Evolutionary conservation across 1,140 invertebrate genomes (phyloP).

Genomic region (Diorhabda carinulata): DNA sequence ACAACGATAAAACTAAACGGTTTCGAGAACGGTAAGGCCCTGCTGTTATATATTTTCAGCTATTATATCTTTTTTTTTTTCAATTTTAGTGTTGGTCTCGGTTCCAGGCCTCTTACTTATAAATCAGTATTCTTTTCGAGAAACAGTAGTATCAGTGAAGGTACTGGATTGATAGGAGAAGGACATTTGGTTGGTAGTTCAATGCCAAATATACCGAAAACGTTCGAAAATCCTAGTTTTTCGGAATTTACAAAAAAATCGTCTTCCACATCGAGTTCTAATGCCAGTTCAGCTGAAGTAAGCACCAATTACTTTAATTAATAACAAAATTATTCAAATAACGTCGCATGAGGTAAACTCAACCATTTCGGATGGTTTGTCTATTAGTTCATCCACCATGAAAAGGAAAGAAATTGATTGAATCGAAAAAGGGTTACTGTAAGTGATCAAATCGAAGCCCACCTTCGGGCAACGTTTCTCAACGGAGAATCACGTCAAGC

Average conservation of each 20-base stretch:
- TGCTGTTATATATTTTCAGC: too few relatives aligned
- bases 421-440: too few relatives aligned
- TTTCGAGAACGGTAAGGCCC: too few relatives aligned
- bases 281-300: slow-evolving; percentile 7
- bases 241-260: background rate
- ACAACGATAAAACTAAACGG: too few relatives aligned
- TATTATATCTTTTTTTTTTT: background rate
- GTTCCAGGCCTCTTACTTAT: slow-evolving; percentile 13
- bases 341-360: too few relatives aligned
- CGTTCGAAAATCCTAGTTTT: slow-evolving; percentile 27
- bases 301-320: background rate
- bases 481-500: too few relatives aligned
- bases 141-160: slow-evolving; percentile 17
- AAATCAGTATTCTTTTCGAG: slow-evolving; percentile 15
- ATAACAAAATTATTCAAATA: too few relatives aligned
- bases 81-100: slow-evolving; percentile 7
- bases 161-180: slow-evolving; percentile 19
- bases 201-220: slow-evolving; percentile 12
- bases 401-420: too few relatives aligned
- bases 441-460: too few relatives aligned
- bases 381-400: too few relatives aligned
- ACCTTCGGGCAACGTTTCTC: too few relatives aligned
- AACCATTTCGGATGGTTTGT: too few relatives aligned
- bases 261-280: slow-evolving; percentile 2
- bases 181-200: slow-evolving; percentile 18